phyloP scores from a whole-genome alignment of 2,888 invertebrate species.

The Lithosia quadra region DNA sequence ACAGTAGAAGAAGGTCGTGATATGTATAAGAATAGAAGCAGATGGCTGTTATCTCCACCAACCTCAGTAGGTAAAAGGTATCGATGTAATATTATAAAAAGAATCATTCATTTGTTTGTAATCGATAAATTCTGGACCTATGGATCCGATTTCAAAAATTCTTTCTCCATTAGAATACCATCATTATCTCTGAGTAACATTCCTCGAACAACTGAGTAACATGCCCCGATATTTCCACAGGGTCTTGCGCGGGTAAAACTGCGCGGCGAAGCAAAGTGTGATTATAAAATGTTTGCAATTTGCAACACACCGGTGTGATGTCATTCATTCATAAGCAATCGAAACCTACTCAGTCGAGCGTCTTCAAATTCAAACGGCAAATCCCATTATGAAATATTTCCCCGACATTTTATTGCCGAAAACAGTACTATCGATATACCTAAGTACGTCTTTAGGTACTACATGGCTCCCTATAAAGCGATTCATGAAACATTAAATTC shows the following conservation, averaged over 20 bases:
- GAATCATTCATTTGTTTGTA: no score
- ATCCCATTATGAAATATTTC: not conserved
- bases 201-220: no score
- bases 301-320: not conserved
- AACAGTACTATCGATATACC: not conserved
- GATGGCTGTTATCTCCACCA: not conserved
- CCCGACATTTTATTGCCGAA: not conserved
- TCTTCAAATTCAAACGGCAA: not conserved
- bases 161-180: no score
- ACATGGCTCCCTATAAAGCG: not conserved
- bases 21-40: not conserved
- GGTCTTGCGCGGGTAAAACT: no score
- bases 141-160: no score
- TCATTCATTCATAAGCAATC: no score
- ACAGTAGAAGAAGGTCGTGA: not conserved
- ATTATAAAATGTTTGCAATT: not conserved
- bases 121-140: no score
- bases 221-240: no score
- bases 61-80: not conserved
- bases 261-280: not conserved
- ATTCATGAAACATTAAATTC: conserved; percentile 2
- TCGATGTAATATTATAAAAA: no score
- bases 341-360: no score
- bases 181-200: no score
- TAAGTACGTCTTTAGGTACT: not conserved